A percentile compares a stretch with the other conserved stretches of the same genome.
Conservation (phyloP, 2,113 vertebrate species). For the Hirundichthys speculiger region DNA sequence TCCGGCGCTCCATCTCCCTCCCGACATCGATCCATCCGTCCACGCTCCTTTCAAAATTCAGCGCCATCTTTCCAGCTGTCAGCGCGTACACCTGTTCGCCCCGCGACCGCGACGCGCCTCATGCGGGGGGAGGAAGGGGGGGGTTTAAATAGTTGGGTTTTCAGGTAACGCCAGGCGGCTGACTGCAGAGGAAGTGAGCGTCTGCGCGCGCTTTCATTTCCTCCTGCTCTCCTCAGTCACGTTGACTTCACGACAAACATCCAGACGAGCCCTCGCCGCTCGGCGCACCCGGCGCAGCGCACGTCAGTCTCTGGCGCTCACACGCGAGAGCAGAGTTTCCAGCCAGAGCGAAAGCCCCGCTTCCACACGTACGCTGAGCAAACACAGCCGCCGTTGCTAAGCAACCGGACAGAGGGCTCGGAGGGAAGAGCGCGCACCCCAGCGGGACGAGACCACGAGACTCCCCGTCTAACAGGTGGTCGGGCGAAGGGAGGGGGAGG, state of each 20-base stretch:
- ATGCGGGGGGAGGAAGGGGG: no score
- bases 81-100: conserved; percentile 10
- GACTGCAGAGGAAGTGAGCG: conserved; percentile 29
- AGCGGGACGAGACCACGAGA: conserved; percentile 63
- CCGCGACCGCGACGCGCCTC: no score
- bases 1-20: conserved; percentile 47
- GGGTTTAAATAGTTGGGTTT: conserved; percentile 32
- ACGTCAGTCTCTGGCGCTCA: conserved; percentile 32
- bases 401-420: conserved; percentile 77
- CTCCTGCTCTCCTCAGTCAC: conserved; percentile 31
- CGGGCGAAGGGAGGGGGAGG: conserved; percentile 21
- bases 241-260: conserved; percentile 51
- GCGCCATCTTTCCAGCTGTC: conserved; percentile 44
- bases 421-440: conserved; percentile 69
- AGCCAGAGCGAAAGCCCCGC: conserved; percentile 62
- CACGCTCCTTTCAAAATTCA: conserved; percentile 54
- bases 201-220: conserved; percentile 37
- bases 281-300: background rate
- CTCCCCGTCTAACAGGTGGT: conserved; percentile 78
- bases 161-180: conserved; percentile 44
- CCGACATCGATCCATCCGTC: conserved; percentile 65
- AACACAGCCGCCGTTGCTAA: conserved; percentile 79
- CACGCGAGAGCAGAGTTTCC: conserved; percentile 59
- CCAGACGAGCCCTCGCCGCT: conserved; percentile 18
- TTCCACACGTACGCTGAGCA: conserved; percentile 75